Percentiles rank a stretch among this genome's conserved stretches.
Evolutionary conservation across 1,140 invertebrate species (phyloP).

Genomic region (Nylanderia fulva): DNA sequence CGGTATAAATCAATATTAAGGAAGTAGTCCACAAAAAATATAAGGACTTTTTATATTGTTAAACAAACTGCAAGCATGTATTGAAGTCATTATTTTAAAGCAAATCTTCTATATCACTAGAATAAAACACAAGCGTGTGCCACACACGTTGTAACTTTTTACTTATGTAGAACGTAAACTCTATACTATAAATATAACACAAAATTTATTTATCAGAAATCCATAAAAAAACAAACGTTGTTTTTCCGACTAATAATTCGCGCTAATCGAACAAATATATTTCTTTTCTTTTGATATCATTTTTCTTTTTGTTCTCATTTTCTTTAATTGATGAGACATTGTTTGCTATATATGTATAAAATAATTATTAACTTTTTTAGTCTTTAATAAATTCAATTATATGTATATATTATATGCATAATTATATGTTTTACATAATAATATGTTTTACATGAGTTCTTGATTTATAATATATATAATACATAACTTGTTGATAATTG

Average conservation of each 20-base stretch:
- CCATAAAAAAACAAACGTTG: slow-evolving; percentile 10
- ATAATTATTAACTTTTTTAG: too few species aligned
- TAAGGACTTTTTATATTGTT: not conserved
- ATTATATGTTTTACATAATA: too few species aligned
- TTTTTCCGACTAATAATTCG: not conserved
- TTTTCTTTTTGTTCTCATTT: not conserved
- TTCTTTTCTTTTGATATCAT: not conserved
- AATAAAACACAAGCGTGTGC: too few species aligned
- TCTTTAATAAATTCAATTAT: too few species aligned
- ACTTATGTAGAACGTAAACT: not conserved
- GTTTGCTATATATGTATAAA: too few species aligned
- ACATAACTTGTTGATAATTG: too few species aligned
- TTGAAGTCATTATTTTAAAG: not conserved
- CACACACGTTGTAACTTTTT: too few species aligned
- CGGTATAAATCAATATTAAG: not conserved
- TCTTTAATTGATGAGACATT: not conserved
- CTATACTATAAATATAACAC: not conserved
- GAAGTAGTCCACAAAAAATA: not conserved
- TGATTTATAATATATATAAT: too few species aligned
- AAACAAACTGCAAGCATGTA: not conserved
- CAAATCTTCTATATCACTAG: not conserved
- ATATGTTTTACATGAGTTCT: too few species aligned
- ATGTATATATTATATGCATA: too few species aligned
- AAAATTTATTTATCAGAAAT: slow-evolving; percentile 14
- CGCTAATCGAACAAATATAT: too few species aligned